Evolutionary conservation across 2,113 vertebrate genomes (phyloP).

Genomic region (Sphaerodactylus townsendi): DNA sequence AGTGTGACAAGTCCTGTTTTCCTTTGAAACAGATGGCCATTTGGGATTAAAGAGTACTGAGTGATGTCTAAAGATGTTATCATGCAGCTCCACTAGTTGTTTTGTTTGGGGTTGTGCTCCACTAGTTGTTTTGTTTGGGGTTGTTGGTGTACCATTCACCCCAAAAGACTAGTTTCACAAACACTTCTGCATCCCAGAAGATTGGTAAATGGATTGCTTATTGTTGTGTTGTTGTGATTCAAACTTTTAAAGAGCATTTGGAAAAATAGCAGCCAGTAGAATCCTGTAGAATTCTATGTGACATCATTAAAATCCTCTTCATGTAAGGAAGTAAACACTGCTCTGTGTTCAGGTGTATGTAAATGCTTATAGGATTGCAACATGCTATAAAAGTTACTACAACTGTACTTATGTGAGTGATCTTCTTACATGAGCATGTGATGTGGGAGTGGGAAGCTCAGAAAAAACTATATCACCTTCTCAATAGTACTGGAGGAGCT

Average conservation of each 20-base stretch:
- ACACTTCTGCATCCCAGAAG: too few relatives aligned
- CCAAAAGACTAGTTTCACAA: too few relatives aligned
- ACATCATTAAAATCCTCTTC: too few relatives aligned
- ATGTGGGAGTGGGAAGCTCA: too few relatives aligned
- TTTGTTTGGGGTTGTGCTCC: too few relatives aligned
- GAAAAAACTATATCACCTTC: too few relatives aligned
- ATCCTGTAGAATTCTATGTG: background rate
- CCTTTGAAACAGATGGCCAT: background rate
- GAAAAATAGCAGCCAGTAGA: background rate
- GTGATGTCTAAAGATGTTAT: slow-evolving; percentile 3
- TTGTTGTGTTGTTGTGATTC: slow-evolving; percentile 67
- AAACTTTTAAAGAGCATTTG: slow-evolving; percentile 63
- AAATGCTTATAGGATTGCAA: background rate
- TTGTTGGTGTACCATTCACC: too few relatives aligned
- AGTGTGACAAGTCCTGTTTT: background rate
- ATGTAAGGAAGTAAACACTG: background rate
- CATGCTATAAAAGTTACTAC: background rate
- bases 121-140: too few relatives aligned
- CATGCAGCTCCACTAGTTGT: too few relatives aligned
- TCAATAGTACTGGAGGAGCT: too few relatives aligned
- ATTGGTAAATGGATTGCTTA: slow-evolving; percentile 52
- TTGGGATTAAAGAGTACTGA: slow-evolving; percentile 48
- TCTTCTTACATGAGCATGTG: too few relatives aligned
- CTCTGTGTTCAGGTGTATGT: background rate
- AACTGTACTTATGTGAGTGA: background rate